Evolutionary conservation across 2,888 invertebrate species (phyloP), one percentile per base, ranked within the genome.

Genomic region (Xestia ashworthii): DNA sequence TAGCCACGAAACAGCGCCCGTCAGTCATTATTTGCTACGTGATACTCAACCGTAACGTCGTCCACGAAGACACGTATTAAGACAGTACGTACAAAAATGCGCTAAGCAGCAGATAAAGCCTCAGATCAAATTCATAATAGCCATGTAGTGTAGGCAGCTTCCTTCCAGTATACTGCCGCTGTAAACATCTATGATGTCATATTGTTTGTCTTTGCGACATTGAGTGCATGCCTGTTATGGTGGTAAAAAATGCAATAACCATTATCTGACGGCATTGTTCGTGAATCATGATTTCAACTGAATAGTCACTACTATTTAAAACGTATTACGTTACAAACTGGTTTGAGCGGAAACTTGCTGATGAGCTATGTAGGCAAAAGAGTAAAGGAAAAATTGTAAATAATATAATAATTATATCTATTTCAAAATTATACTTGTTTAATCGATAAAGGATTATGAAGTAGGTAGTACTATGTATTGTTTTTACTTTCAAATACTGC

Each of bases 181-280:
- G 78, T 82, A 78, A 80, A 80, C 81, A 84, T 80, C 70, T 74
- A 87, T 92, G 92, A 92, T 91, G 90, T 92, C 92, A 92, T 84
- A 82, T 79, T 87, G 78, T 81, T 87, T 85, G 84, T 84, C 83
- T 70, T 80, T 68, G 74, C 71, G 79, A 80, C 87, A 89, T 89
- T 91, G 89, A 89, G 83, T 89, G 88, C 89, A 80, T 77, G 77
- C 79, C 76, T 71, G 76, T 82, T 85, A 83, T n/a, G 83, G 81
- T 60, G 82, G 80, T 74, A 86, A 84, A 87, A 86, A 82, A 82
- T 78, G 76, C 75, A 84, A 81, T 81, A 79, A 73, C 68, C 68
- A 80, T 64, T 80, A 79, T 66, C 73, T 77, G 78, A 82, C 78
- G 74, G 78, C 80, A 88, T 85, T 83, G 87, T 79, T 66, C 14